Percentiles rank a stretch among this genome's conserved stretches.
These are phyloP conservation scores for Urechis unicinctus DNA, from an alignment of 2,888 invertebrate genomes.

Conservation along the genomic window DNA sequence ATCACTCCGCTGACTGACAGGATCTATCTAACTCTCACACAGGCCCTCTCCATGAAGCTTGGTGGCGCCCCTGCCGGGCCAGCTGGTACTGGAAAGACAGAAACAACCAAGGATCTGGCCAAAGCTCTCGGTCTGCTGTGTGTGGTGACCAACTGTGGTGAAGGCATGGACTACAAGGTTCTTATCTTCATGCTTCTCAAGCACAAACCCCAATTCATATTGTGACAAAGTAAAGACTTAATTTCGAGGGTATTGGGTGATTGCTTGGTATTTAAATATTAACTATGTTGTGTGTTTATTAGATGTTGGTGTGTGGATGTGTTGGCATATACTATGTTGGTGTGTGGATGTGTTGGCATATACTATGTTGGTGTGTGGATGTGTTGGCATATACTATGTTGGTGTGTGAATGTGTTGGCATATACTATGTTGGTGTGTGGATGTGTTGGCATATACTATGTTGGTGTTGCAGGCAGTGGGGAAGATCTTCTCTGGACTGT, in stretches of 20 bases:
- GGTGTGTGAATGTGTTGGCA: too few species aligned
- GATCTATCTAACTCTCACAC: constrained; percentile 83
- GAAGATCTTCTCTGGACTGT: constrained; percentile 59
- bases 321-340: neutral
- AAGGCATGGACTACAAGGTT: constrained; percentile 56
- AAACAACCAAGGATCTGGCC: constrained; percentile 85
- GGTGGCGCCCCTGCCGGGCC: constrained; percentile 78
- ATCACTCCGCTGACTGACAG: constrained; percentile 88
- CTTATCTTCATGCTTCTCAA: neutral
- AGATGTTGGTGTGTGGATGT: neutral
- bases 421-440: too few species aligned
- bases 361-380: too few species aligned
- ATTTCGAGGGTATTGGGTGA: too few species aligned
- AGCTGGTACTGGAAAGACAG: constrained; percentile 75
- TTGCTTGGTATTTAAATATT: too few species aligned
- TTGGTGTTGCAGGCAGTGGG: constrained; percentile 61
- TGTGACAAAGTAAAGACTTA: too few species aligned
- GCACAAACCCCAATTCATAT: neutral
- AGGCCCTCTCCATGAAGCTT: constrained; percentile 79
- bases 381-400: too few species aligned
- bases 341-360: too few species aligned
- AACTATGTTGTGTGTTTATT: neutral
- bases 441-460: too few species aligned
- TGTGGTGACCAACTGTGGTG: constrained; percentile 74
- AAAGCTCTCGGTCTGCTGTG: constrained; percentile 65